Conservation (phyloP, 1,140 invertebrate species). For the Leucophenga varia region DNA sequence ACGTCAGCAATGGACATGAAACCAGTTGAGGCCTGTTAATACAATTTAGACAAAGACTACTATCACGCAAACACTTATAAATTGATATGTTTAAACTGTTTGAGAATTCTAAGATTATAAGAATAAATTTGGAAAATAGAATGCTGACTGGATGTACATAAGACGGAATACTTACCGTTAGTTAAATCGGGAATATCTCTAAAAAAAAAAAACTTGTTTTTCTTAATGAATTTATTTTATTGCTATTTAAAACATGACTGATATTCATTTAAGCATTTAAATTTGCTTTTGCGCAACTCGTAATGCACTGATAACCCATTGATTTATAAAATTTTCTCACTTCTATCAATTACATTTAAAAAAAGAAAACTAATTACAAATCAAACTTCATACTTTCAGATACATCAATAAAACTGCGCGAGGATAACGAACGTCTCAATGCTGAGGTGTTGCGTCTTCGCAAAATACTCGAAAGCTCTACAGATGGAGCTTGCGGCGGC, state of each 20-base stretch:
- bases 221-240: neutral
- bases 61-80: too few relatives aligned
- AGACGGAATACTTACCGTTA: neutral
- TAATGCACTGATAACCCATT: neutral
- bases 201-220: neutral
- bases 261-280: neutral
- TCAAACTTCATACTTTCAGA: too few relatives aligned
- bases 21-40: too few relatives aligned
- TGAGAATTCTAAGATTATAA: too few relatives aligned
- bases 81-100: too few relatives aligned
- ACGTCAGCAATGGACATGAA: too few relatives aligned
- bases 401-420: conserved; percentile 58
- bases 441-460: conserved; percentile 66
- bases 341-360: neutral
- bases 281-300: neutral
- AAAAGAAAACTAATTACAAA: too few relatives aligned
- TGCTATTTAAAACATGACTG: neutral
- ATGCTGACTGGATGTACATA: too few relatives aligned
- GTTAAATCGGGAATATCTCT: neutral
- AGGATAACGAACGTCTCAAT: conserved; percentile 69
- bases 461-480: conserved; percentile 58
- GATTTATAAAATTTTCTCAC: neutral
- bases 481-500: conserved; percentile 50
- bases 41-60: too few relatives aligned
- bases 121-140: too few relatives aligned